These are phyloP conservation scores for Aurelia sp. DNA, from an alignment of 30 jellyfish, hydroid and myxozoan species.

Conservation along the genomic window DNA sequence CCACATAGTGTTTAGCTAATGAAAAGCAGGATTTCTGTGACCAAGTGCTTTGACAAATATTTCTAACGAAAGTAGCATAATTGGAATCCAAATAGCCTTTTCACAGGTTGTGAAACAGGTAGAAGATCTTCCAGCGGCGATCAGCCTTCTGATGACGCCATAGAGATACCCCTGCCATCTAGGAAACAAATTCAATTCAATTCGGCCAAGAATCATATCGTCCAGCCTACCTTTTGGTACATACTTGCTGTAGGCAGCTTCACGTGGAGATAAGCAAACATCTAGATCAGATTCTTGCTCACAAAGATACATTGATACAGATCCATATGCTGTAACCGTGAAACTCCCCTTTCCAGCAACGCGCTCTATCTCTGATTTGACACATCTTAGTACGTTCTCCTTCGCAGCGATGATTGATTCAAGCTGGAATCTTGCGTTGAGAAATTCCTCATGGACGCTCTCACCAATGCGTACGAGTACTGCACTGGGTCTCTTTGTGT, in stretches of 20 bases:
- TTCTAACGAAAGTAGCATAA: too few relatives aligned
- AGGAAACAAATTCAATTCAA: too few relatives aligned
- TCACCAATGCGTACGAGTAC: constrained; percentile 51
- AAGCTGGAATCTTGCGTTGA: constrained; percentile 15
- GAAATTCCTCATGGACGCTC: constrained; percentile 47
- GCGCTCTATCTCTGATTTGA: constrained; percentile 59
- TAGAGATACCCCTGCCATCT: too few relatives aligned
- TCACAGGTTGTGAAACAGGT: too few relatives aligned
- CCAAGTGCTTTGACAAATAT: too few relatives aligned
- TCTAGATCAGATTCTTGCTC: constrained; percentile 86
- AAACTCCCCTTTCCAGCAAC: constrained; percentile 48
- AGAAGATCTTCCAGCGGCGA: too few relatives aligned
- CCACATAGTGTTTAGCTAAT: too few relatives aligned
- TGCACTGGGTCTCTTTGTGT: constrained; percentile 28
- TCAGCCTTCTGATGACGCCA: too few relatives aligned
- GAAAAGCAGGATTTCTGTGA: too few relatives aligned
- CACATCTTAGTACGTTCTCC: constrained; percentile 29
- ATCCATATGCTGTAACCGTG: constrained; percentile 70
- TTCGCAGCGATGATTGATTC: constrained; percentile 50
- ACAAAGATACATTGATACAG: constrained; percentile 83
- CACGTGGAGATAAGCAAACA: constrained; percentile 58
- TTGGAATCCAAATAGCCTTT: too few relatives aligned
- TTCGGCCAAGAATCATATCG: too few relatives aligned
- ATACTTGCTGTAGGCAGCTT: constrained; percentile 9
- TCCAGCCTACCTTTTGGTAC: constrained; percentile 14